Evolutionary conservation across 2,888 invertebrate species (phyloP).

Genomic region (Eilema caniola): DNA sequence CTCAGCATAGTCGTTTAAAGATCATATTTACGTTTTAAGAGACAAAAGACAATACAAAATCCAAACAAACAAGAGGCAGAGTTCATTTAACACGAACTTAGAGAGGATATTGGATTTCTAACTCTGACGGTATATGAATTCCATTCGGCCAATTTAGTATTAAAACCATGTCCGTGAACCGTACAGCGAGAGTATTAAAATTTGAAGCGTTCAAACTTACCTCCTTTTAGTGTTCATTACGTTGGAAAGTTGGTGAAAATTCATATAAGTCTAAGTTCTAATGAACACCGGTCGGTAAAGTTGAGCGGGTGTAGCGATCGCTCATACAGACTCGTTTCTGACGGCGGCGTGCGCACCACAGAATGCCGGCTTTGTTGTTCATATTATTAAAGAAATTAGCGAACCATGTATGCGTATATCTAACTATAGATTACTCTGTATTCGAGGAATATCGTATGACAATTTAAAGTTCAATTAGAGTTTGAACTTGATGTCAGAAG

Average conservation of each 20-base stretch:
- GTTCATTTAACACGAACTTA: conserved; percentile 74
- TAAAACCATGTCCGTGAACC: conserved; percentile 70
- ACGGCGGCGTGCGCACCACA: conserved; percentile 46
- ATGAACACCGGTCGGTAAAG: conserved; percentile 81
- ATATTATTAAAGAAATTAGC: conserved; percentile 51
- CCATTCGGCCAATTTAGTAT: conserved; percentile 73
- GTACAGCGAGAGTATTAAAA: conserved; percentile 76
- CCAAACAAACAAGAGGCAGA: conserved; percentile 69
- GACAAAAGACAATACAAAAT: conserved; percentile 72
- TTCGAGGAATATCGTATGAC: conserved; percentile 47
- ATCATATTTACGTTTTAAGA: not conserved
- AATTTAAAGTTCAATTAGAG: conserved; percentile 63
- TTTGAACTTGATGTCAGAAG: conserved; percentile 53
- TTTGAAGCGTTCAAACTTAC: conserved; percentile 84
- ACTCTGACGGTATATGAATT: conserved; percentile 71
- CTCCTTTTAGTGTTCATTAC: conserved; percentile 86
- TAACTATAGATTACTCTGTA: conserved; percentile 33
- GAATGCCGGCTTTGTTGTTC: conserved; percentile 54
- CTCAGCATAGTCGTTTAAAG: not conserved
- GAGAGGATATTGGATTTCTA: conserved; percentile 82
- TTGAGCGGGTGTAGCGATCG: conserved; percentile 70
- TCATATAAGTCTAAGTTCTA: conserved; percentile 85
- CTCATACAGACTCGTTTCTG: conserved; percentile 63
- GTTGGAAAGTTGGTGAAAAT: conserved; percentile 83
- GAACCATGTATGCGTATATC: conserved; percentile 22